Evolutionary conservation across 53 echinoderm and acorn worm genomes (phyloP).

Genomic region (Actinopyga echinites): DNA sequence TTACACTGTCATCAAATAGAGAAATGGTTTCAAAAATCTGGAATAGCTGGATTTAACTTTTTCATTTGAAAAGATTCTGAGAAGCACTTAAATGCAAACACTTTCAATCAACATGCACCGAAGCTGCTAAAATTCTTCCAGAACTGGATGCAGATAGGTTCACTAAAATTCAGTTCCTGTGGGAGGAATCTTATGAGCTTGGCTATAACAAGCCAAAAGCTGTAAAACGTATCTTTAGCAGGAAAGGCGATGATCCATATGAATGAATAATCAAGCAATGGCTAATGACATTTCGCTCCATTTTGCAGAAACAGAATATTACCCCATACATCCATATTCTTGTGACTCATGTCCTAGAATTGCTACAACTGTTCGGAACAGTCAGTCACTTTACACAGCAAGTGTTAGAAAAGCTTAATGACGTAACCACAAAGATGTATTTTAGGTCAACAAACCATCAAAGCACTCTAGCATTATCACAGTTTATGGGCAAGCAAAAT

Average conservation of each 20-base stretch:
- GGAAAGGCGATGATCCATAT: conserved; percentile 14
- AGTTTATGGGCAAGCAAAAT: conserved; percentile 9
- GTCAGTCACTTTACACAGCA: conserved; percentile 45
- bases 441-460: conserved; percentile 41
- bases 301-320: conserved; percentile 38
- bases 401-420: conserved; percentile 50
- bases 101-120: conserved; percentile 8
- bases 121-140: conserved; percentile 30
- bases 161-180: conserved; percentile 21
- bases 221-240: conserved; percentile 25
- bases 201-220: background rate
- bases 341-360: conserved; percentile 41
- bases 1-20: conserved; percentile 18
- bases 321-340: conserved; percentile 50
- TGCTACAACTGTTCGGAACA: background rate
- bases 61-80: conserved; percentile 1
- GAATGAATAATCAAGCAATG: conserved; percentile 26
- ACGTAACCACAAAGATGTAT: conserved; percentile 39
- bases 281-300: background rate
- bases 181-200: conserved; percentile 36
- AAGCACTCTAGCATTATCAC: conserved; percentile 14
- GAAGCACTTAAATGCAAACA: conserved; percentile 12
- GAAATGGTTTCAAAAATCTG: background rate
- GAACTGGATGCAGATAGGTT: conserved; percentile 27
- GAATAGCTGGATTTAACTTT: conserved; percentile 36